Conservation (phyloP, 2,113 vertebrate genomes). For the Blennius ocellaris region DNA sequence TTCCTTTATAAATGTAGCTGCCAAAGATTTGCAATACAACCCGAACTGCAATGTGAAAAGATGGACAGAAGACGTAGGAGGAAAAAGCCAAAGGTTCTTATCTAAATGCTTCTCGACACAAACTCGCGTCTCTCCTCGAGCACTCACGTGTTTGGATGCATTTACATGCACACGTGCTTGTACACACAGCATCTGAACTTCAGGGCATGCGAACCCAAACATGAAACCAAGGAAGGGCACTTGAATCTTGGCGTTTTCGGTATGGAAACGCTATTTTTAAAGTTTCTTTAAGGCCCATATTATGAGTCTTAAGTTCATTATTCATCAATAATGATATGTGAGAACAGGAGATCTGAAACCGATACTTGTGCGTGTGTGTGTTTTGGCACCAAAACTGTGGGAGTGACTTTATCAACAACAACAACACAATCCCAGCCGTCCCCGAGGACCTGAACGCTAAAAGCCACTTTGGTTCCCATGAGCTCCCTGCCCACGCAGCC, state of each 20-base stretch:
- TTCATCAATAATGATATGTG: neutral
- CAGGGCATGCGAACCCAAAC: constrained; percentile 8
- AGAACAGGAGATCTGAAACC: neutral
- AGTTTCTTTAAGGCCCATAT: neutral
- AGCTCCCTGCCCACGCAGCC: constrained; percentile 40
- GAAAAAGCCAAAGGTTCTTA: neutral
- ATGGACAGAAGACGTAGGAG: neutral
- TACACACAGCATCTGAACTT: constrained; percentile 3
- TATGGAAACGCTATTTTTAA: neutral
- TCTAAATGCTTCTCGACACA: constrained; percentile 16
- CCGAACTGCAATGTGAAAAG: constrained; percentile 2
- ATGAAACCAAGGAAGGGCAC: neutral
- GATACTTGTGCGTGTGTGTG: neutral
- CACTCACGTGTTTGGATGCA: constrained; percentile 2
- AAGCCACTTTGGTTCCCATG: constrained; percentile 66
- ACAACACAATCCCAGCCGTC: constrained; percentile 45
- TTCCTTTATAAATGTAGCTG: too few species aligned
- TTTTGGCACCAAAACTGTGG: constrained; percentile 55
- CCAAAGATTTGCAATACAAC: constrained; percentile 20
- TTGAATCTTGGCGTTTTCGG: neutral
- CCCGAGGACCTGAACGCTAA: constrained; percentile 33
- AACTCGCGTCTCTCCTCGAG: constrained; percentile 1
- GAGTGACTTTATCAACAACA: constrained; percentile 57
- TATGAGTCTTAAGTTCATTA: neutral
- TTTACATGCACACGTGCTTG: neutral